Base-by-base conservation (phyloP, 2,888 invertebrate species). In the Scrobipalpa atriplicella region DNA sequence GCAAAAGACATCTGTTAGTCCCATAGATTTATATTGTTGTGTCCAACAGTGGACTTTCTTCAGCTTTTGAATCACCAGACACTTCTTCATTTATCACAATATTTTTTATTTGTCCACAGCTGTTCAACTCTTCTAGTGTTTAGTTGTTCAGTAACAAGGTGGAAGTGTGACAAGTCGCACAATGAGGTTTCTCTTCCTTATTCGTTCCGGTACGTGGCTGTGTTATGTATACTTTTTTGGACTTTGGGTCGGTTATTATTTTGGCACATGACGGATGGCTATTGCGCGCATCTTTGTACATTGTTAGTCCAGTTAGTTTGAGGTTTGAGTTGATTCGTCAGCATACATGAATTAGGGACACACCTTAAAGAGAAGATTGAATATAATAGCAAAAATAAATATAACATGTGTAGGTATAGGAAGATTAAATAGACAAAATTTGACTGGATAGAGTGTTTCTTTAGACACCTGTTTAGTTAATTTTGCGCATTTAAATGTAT, bases 121-220 rank as follows among this genome's bases (percentile, higher is more conserved):
- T 47, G 16, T 47, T 47, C 47, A 16, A 16, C 13, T 43, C 43
- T 8, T 47, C 47, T 16, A 47, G 47, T 10, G 47, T 47, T 56
- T 56, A 6, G 52, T 21, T 56, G 11, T 11, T 21, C 21, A 56
- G 54, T 29, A 58, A 52, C 19, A 52, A 52, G 21, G 56, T 47
- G 56, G 64, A 16, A 62, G 52, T 60, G 41, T 47, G 60, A 60
- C 66, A 66, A 41, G 41, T 63, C 52, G 13, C 62, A 62, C 66
- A 69, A 70, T 72, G 61, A 19, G 72, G 71, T 78, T 78, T 78
- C 78, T 72, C 77, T 77, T 78, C 78, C 77, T 71, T 72, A 74
- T 72, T 71, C 21, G 75, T 70, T 70, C 69, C 69, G 71, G 62
- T 66, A 43, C 6, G 60, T 47, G 19, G 16, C 13, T 11, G 11